Evolutionary conservation across 2,888 invertebrate genomes (phyloP), one percentile per base, ranked within the genome.

Genomic region (Tanaodytes sp.): DNA sequence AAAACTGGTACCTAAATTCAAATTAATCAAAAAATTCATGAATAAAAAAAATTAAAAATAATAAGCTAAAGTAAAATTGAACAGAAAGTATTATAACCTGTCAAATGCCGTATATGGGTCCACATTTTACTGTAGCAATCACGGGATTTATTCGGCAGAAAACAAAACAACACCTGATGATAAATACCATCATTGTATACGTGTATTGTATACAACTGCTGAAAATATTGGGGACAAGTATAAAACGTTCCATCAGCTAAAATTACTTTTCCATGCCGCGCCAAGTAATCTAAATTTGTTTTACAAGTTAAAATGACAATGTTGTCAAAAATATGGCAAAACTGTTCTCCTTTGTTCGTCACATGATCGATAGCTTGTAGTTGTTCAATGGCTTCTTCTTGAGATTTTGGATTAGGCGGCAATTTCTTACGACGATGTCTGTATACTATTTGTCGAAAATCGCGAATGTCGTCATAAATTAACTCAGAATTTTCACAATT

Each of bases 231-330:
- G 19, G 54, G 42, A n/a, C 42, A 14, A 3, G 42, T 54, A 11
- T 54, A 54, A 20, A 54, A 54, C 1, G 54, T 54, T 2, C 52
- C 40, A n/a, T 52, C 52, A 12, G 40, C 30, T 30, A 52, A 31
- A 19, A 52, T 16, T 30, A 20, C 31, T 3, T 14, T 40, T 1
- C 39, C 52, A 30, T 52, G 11, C 16, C 8, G 20, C 9, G 6
- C 14, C 19, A 49, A 16, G 15, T 39, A 51, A 4, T 51, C 23
- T 5, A 51, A n/a, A 15, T 51, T 51, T 9, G 23, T 27, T 2
- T 51, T 8, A 51, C 39, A 51, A 16, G 51, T 51, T 2, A 51
- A 2, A 12, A 49, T 36, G 14, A 49, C 39, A 27, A 51, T 51
- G 11, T 51, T 23, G 23, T 11, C 37, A 39, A 51, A 51, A 1